Base-by-base conservation (phyloP, 2,113 vertebrate genomes). In the Hippoglossus stenolepis region DNA sequence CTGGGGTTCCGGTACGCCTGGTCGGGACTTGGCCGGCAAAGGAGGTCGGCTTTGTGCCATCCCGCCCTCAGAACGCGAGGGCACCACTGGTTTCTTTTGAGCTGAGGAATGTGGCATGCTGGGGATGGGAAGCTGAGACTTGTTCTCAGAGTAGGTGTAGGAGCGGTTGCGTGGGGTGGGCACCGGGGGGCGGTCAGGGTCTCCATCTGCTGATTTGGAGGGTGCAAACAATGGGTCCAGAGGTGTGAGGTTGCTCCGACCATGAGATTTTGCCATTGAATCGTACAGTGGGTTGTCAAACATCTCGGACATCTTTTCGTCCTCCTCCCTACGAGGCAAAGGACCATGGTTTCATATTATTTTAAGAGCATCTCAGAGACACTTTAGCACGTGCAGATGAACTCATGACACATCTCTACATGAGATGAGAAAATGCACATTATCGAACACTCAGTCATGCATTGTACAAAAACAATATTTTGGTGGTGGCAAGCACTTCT, bases 241-340 rank as follows among this genome's bases (percentile, higher is more conserved):
- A 31, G 91, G 84, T 3, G 65, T 58, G 0, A 71, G 87, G 28
- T 92, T 97, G 85, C 75, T 69, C 53, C 88, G 38, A 3, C 38
- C 31, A 1, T 28, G 65, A 54, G 94, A 88, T 49, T 94, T 86
- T 49, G 53, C 87, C 94, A 95, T 94, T 0, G 94, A 94, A 17
- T 95, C 97, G 0, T 99, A 99, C 1, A 99, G 93, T 0, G 98
- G 98, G 87, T 99, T 99, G 73, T 98, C 97, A 7, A 99, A 96
- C 97, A 99, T 99, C 93, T 96, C 96, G 0, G 96, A 93, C 0
- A 82, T 62, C 54, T 80, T 90, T 0, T 74, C 87, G 5, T 96
- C 93, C 20, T 96, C 96, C 45, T 51, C 62, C 57, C 94, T 94
- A 14, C 7, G 21, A 80, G 68, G 49, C 5, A 84, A 56, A 65